Evolutionary conservation across 1,140 invertebrate species (phyloP), one percentile per base, ranked within the genome.

Genomic region (Reticulitermes speratus): DNA sequence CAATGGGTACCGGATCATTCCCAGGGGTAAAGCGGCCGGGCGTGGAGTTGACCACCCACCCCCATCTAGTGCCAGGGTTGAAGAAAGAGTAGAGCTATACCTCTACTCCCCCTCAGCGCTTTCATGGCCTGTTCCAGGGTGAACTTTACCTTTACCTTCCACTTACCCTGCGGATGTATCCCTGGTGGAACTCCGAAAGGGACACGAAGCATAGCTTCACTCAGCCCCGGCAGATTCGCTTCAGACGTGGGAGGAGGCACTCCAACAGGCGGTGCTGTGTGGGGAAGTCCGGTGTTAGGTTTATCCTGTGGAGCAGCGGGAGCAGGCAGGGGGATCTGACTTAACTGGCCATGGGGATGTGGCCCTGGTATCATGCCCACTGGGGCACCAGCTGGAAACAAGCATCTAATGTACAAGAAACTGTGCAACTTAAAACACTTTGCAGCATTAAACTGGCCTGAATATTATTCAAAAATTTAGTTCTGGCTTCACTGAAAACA

Each of bases 261-360:
- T 81, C 91, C 91, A 30, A 92, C 89, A 38, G 90, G 90, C 52
- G 91, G 90, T 21, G 91, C 90, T 88, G 90, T 92, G 84, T 91
- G 91, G 7, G 91, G 90, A 90, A 92, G 87, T 90, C 91, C 91
- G 30, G 91, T 91, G 19, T 91, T 91, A 12, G 91, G 90, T 87
- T 92, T 92, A 84, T 92, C 91, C 1, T 91, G 91, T 30, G 91
- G 91, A 48, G 91, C 91, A 12, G 90, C 90, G 19, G 91, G 91
- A 55, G 91, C 90, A 23, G 91, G 91, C 82, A 83, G 48, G 0
- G 92, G 92, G 87, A 92, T 92, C 86, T 92, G 91, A 2, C 91
- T 90, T 44, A 92, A 83, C 84, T 87, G 87, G 30, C 87, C 88
- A 85, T 87, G 87, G 44, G 86, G 87, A 25, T 86, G 86, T 25